Evolutionary conservation across 2,113 vertebrate species (phyloP), one percentile per base, ranked within the genome.

Genomic region (Rissa tridactyla): DNA sequence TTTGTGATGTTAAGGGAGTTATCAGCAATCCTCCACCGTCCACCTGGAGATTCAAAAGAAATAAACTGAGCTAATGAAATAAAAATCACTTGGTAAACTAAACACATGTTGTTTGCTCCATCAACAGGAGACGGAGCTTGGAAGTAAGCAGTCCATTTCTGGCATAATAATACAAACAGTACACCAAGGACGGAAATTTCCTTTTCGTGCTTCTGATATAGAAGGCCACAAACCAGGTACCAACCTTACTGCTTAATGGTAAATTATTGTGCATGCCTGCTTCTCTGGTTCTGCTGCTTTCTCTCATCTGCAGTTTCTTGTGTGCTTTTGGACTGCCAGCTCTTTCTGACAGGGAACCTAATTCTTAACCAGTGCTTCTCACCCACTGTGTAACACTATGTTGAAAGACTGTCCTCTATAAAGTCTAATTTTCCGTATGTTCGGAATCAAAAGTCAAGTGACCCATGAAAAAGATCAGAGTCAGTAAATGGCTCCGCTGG

Each of bases 1-100:
- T n/a, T 80, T 20, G 98, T 99, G 98, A 99, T 99, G 97, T 99
- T 99, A 75, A 99, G 98, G 46, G 98, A 98, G 30, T 96, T 96
- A 15, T 97, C 98, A 51, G 97, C 90, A 80, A 99, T 97, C 91
- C 96, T 93, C 99, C 99, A 99, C 92, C 97, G 99, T 65, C 97
- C 98, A 93, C 96, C 99, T 99, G 77, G 65, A 94, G 72, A 96
- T 60, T 47, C 75, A 88, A 95, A 58, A 92, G 83, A 85, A 95
- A 97, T 29, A 93, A 94, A 60, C 30, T 38, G 69, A 81, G 69
- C 88, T 91, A 52, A 44, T 1, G 82, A 87, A 83, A 91, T 30
- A 89, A 84, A 62, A 83, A 96, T 23, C 42, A 47, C 49, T 17
- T 23, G 17, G 34, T 51, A 64, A 93, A 66, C 49, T 27, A 38